These are phyloP conservation scores for Beris chalybata DNA, from an alignment of 2,888 invertebrate species.

Conservation along the genomic window DNA sequence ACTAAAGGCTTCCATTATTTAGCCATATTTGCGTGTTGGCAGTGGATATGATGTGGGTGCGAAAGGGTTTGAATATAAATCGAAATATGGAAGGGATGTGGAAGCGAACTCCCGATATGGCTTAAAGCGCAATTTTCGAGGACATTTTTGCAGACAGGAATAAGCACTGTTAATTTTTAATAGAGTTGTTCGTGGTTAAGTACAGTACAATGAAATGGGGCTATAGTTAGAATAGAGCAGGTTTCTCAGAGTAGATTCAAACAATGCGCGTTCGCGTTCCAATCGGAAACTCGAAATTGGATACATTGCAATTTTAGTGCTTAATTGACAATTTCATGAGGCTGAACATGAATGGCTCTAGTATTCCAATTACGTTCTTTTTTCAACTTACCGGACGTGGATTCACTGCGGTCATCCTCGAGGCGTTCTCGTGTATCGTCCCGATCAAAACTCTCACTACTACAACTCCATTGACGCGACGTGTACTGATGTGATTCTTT, in stretches of 20 bases:
- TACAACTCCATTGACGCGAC: constrained; percentile 57
- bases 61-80: too few species aligned
- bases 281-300: too few species aligned
- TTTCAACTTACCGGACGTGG: constrained; percentile 61
- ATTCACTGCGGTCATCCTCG: constrained; percentile 56
- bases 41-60: constrained; percentile 14
- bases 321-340: too few species aligned
- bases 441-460: constrained; percentile 54
- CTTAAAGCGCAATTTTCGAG: too few species aligned
- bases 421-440: constrained; percentile 54
- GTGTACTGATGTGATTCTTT: constrained; percentile 45
- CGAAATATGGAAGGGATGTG: too few species aligned
- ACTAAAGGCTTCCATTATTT: constrained; percentile 37
- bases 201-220: neutral
- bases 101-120: too few species aligned
- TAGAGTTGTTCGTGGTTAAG: constrained; percentile 12
- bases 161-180: constrained; percentile 21
- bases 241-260: too few species aligned
- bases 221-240: too few species aligned
- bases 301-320: too few species aligned
- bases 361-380: constrained; percentile 24
- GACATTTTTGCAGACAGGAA: neutral
- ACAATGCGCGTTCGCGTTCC: too few species aligned
- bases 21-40: constrained; percentile 33
- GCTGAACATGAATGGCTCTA: too few species aligned